These are phyloP conservation scores for Cercopithecus mitis DNA, from an alignment of 2,797 vertebrate genomes.

Conservation along the genomic window DNA sequence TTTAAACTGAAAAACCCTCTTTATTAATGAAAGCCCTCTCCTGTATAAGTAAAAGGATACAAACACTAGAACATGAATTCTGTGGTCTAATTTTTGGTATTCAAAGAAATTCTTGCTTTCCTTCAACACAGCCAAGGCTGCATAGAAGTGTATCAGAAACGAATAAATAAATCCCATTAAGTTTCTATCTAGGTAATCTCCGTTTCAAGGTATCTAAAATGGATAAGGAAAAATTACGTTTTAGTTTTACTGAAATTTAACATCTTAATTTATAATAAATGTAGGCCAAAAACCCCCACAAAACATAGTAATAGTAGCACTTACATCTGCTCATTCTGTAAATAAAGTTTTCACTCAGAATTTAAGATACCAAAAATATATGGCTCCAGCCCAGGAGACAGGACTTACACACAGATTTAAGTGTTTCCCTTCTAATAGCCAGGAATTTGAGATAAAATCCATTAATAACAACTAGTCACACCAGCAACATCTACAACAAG, in stretches of 20 bases:
- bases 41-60: not conserved
- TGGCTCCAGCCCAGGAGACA: not conserved
- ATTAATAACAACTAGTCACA: not conserved
- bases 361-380: not conserved
- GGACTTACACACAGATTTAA: not conserved
- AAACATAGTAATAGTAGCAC: not conserved
- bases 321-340: not conserved
- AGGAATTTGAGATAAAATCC: not conserved
- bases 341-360: not conserved
- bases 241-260: conserved; percentile 36
- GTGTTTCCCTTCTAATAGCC: not conserved
- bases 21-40: not conserved
- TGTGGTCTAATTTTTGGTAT: not conserved
- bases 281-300: not conserved
- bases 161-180: not conserved
- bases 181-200: conserved; percentile 4
- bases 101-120: not conserved
- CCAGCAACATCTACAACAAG: not conserved
- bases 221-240: not conserved
- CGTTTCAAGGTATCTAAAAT: conserved; percentile 3
- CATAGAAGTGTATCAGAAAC: not conserved
- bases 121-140: not conserved
- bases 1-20: not conserved
- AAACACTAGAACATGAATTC: not conserved
- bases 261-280: not conserved